Percentiles rank a stretch among this genome's conserved stretches.
phyloP scores from a whole-genome alignment of 2,797 vertebrate species.

The Cichlasoma orientale region DNA sequence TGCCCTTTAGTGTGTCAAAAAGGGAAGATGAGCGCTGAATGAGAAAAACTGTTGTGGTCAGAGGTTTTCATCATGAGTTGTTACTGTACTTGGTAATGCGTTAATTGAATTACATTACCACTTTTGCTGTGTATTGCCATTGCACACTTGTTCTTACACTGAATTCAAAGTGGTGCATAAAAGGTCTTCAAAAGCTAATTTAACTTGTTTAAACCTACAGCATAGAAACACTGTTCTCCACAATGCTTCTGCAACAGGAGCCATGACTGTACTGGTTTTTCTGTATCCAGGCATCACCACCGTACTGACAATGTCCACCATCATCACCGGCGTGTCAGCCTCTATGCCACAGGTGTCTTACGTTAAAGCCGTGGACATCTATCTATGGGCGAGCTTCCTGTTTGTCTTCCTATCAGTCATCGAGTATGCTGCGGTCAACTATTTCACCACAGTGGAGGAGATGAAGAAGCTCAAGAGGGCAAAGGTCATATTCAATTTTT shows the following conservation, averaged over 20 bases:
- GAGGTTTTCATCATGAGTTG: no score
- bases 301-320: conserved; percentile 92
- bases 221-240: not conserved
- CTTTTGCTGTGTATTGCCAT: not conserved
- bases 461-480: conserved; percentile 84
- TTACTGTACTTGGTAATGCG: not conserved
- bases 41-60: no score
- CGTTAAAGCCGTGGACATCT: conserved; percentile 91
- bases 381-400: conserved; percentile 92
- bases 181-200: not conserved
- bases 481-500: conserved; percentile 75
- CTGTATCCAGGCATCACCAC: conserved; percentile 87
- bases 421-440: conserved; percentile 91
- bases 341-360: conserved; percentile 95
- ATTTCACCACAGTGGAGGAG: conserved; percentile 90
- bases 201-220: not conserved
- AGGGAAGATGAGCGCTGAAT: no score
- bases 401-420: conserved; percentile 92
- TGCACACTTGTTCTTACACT: not conserved
- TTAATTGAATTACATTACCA: not conserved
- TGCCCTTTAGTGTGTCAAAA: not conserved
- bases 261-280: conserved; percentile 7
- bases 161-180: not conserved
- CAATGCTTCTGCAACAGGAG: not conserved
- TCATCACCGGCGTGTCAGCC: conserved; percentile 89